Percentiles rank a stretch among this genome's conserved stretches.
These are phyloP conservation scores for Potorous gilbertii DNA, from an alignment of 2,797 vertebrate species.

Conservation along the genomic window DNA sequence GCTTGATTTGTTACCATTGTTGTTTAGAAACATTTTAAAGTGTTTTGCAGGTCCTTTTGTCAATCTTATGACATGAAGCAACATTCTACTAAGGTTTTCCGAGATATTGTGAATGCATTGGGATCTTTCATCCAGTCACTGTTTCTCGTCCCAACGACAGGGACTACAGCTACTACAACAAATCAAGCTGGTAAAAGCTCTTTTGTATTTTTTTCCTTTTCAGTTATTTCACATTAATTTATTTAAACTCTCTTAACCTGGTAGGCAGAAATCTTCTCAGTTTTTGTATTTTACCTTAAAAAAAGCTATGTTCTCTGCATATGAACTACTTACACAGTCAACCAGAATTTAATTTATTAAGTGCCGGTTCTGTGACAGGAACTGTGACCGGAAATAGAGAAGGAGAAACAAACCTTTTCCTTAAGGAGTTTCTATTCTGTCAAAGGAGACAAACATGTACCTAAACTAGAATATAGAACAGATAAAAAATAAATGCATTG, in stretches of 20 bases:
- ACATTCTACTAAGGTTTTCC: constrained; percentile 99
- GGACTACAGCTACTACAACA: constrained; percentile 85
- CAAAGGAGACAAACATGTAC: not conserved
- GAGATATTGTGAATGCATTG: constrained; percentile 98
- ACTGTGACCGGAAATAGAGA: not conserved
- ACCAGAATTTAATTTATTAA: not conserved
- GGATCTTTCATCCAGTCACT: constrained; percentile 99
- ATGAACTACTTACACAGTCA: not conserved
- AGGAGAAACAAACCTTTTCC: not conserved
- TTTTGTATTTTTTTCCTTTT: constrained; percentile 46
- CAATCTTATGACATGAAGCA: constrained; percentile 99
- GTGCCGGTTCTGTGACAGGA: not conserved
- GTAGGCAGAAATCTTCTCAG: constrained; percentile 28
- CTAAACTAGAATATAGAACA: not conserved
- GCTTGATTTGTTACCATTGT: not conserved
- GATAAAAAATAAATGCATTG: not conserved
- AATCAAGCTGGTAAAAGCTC: constrained; percentile 89
- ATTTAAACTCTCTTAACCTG: not conserved
- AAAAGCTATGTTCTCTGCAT: not conserved
- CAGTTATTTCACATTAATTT: not conserved
- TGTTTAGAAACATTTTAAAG: constrained; percentile 66
- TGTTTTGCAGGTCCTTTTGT: constrained; percentile 93
- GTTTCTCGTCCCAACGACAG: constrained; percentile 92
- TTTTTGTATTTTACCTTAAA: not conserved
- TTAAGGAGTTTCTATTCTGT: not conserved